phyloP scores from a whole-genome alignment of 2,888 invertebrate species.

The Dorcus parallelipipedus region DNA sequence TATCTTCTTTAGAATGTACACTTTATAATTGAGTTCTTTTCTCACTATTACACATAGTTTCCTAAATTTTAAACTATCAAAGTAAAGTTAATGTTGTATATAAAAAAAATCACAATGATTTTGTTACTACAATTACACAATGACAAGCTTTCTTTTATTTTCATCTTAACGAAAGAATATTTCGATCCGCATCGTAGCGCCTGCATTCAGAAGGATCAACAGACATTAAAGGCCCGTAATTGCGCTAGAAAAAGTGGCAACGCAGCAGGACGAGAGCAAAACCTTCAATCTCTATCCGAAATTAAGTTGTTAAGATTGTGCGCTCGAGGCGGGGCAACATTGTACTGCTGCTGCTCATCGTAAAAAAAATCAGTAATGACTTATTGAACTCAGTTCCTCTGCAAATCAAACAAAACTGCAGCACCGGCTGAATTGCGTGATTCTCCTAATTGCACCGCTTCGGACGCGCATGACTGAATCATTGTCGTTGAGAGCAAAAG shows the following conservation, averaged over 20 bases:
- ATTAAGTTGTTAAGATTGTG: conserved; percentile 33
- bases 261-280: conserved; percentile 16
- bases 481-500: neutral
- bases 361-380: conserved; percentile 36
- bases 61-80: no score
- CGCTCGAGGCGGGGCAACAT: conserved; percentile 31
- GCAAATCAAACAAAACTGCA: conserved; percentile 24
- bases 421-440: conserved; percentile 1
- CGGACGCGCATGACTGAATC: neutral
- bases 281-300: conserved; percentile 30
- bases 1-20: no score
- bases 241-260: neutral
- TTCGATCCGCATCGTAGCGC: no score
- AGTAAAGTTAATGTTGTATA: no score
- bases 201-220: no score
- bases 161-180: no score
- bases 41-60: no score
- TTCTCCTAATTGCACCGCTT: neutral
- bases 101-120: no score
- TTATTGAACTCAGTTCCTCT: conserved; percentile 33
- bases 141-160: no score
- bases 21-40: no score
- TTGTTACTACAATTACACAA: no score
- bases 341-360: conserved; percentile 19
- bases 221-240: no score